Conservation (phyloP, 2,888 invertebrate genomes). For the Yponomeuta malinellus region DNA sequence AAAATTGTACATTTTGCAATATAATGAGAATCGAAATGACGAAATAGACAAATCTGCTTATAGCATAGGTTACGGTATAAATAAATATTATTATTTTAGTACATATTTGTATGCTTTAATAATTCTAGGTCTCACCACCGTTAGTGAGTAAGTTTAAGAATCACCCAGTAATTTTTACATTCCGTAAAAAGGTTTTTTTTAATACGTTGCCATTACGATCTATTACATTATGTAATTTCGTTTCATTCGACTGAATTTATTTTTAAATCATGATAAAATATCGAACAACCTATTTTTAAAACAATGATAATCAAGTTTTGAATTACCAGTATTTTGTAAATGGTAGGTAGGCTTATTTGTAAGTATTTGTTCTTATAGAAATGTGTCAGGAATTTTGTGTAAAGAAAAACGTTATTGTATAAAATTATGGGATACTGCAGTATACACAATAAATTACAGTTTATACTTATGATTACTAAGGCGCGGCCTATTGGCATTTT, state of each 20-base stretch:
- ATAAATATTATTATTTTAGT: not conserved
- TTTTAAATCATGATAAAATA: not conserved
- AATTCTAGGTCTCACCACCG: slow-evolving; percentile 5
- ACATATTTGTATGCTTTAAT: slow-evolving; percentile 7
- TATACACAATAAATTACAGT: no score
- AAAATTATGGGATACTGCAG: not conserved
- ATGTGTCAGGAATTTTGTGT: not conserved
- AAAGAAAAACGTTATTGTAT: no score
- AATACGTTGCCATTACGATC: not conserved
- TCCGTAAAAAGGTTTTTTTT: not conserved
- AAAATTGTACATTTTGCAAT: not conserved
- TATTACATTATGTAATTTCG: not conserved
- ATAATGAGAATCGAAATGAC: not conserved
- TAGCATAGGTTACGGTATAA: not conserved
- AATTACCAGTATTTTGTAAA: slow-evolving; percentile 3
- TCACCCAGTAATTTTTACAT: not conserved
- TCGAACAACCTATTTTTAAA: not conserved
- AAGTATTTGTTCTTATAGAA: not conserved
- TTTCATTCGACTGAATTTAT: not conserved
- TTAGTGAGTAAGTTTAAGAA: not conserved
- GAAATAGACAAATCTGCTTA: not conserved
- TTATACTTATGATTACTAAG: no score
- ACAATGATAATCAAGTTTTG: not conserved
- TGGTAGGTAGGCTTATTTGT: not conserved
- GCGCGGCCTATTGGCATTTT: no score